Evolutionary conservation across 2,797 vertebrate species (phyloP).

Genomic region (Linurgus olivaceus): DNA sequence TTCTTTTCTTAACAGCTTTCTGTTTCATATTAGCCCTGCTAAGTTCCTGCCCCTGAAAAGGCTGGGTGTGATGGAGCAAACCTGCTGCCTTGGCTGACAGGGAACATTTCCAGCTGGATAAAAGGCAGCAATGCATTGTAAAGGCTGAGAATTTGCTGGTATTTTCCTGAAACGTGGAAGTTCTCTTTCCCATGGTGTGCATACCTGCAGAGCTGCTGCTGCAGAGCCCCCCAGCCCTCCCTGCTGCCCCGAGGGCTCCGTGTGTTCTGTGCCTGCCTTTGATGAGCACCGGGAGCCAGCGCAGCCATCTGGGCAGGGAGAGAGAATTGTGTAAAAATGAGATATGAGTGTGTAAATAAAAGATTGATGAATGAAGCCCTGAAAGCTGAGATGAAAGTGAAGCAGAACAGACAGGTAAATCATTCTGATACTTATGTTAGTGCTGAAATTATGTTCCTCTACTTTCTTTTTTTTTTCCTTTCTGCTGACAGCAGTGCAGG

Average conservation of each 20-base stretch:
- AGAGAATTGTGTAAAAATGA: conserved; percentile 68
- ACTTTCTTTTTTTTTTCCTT: neutral
- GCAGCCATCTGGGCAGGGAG: conserved; percentile 61
- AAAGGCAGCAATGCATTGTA: neutral
- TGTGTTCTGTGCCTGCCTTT: conserved; percentile 41
- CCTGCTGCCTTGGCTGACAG: neutral
- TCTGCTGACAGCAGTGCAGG: conserved; percentile 61
- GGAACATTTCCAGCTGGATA: neutral
- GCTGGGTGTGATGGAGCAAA: neutral
- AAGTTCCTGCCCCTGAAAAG: neutral
- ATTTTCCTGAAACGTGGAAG: neutral
- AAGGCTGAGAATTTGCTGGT: neutral
- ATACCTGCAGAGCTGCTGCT: neutral
- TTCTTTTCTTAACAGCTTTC: neutral
- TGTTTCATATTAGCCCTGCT: neutral
- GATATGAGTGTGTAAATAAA: conserved; percentile 73
- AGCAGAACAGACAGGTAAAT: conserved; percentile 74
- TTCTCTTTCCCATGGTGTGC: neutral
- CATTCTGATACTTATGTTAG: conserved; percentile 76
- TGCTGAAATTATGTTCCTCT: conserved; percentile 71
- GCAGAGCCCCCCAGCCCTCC: neutral
- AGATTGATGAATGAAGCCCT: conserved; percentile 76
- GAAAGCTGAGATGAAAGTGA: conserved; percentile 74
- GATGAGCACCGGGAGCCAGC: conserved; percentile 55
- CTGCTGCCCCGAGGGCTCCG: neutral